These are phyloP conservation scores for Ylistrum balloti DNA, from an alignment of 1,140 invertebrate species.

Conservation along the genomic window DNA sequence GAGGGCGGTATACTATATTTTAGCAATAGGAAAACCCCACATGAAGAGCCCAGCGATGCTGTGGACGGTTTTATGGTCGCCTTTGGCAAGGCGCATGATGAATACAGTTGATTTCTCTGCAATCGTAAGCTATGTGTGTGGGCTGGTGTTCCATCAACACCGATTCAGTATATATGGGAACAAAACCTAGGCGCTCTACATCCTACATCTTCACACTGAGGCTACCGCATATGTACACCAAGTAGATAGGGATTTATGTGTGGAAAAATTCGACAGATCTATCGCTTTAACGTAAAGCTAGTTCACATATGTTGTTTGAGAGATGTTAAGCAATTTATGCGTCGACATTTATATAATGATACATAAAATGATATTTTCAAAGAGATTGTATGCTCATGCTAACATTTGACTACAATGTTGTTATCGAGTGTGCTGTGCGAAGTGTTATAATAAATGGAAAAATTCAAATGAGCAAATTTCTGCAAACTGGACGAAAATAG, in stretches of 20 bases:
- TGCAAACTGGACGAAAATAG: background rate
- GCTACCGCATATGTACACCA: conserved; percentile 6
- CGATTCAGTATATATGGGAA: background rate
- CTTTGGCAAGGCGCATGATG: conserved; percentile 31
- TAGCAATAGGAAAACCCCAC: conserved; percentile 37
- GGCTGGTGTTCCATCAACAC: conserved; percentile 28
- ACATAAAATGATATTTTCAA: background rate
- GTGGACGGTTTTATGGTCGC: conserved; percentile 31
- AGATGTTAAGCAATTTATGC: background rate
- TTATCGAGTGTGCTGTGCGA: background rate
- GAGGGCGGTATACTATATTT: conserved; percentile 38
- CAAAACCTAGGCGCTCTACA: background rate
- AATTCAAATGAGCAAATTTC: background rate
- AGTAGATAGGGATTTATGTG: conserved; percentile 34
- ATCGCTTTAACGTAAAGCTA: background rate
- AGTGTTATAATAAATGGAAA: background rate
- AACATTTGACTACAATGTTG: background rate
- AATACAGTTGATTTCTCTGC: conserved; percentile 38
- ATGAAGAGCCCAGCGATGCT: conserved; percentile 31
- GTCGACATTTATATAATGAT: background rate
- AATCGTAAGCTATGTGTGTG: conserved; percentile 38
- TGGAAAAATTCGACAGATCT: background rate
- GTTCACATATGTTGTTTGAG: background rate
- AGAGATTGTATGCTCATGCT: background rate
- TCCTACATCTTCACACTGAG: background rate